Evolutionary conservation across 2,113 vertebrate genomes (phyloP), one percentile per base, ranked within the genome.

Genomic region (Zosterops lateralis): DNA sequence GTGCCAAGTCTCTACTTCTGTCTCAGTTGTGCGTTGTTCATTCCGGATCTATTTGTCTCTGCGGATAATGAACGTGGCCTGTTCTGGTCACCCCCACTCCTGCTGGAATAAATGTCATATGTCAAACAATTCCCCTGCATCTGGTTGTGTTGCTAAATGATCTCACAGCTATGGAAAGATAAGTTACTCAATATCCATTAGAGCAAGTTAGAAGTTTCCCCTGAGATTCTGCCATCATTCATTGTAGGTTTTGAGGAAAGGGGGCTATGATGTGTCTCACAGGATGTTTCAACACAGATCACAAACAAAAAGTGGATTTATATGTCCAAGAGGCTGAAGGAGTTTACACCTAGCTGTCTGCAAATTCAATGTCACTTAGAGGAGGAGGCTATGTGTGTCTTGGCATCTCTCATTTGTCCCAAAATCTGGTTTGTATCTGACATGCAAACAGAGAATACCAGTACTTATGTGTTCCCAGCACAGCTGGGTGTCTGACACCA

Each of bases 61-160:
- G 62, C 62, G 0, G n/a, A 77, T 62, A 47, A 68, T 42, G 18
- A 60, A 48, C 9, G 20, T 60, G 79, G 61, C 79, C 64, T 67
- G n/a, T 77, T 77, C 42, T n/a, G 72, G 85, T 89, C 91, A 92
- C 48, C 74, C 14, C 28, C 18, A 2, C 32, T 54, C 29, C 53
- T 53, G 32, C n/a, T 84, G 82, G 92, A 95, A 95, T 94, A 85
- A 96, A 95, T 58, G n/a, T 89, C 89, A 14, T 74, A 24, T 90
- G 65, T 79, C 73, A 87, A 86, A 90, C 87, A 86, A 38, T 73
- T 62, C 15, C 8, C 5, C 87, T 93, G 94, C 75, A 91, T 95
- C 75, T 76, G 87, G 51, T 87, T 92, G 74, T 85, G 82, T 87
- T 86, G 79, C 91, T 95, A 5, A 84, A 1, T 67, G 32, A 58